Base-by-base conservation (phyloP, 2,797 vertebrate genomes). In the Thaleichthys pacificus region DNA sequence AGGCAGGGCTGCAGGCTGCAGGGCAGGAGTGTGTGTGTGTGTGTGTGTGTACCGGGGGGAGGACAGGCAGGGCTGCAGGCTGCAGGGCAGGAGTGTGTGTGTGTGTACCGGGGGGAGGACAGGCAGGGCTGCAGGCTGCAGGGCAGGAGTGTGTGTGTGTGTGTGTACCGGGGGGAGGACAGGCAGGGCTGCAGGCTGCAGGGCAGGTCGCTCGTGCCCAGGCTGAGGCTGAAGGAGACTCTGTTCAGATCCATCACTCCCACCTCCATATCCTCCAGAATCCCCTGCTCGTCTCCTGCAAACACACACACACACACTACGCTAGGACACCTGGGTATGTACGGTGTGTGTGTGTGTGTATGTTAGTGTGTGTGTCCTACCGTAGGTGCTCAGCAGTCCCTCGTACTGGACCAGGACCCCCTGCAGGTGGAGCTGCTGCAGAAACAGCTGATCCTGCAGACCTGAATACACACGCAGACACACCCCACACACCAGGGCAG, bases 241-340 rank as follows among this genome's bases (percentile, higher is more conserved):
- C 90, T 79, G 70, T 90, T 93, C 81, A 99, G 91, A 87, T 98
- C 97, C 14, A 94, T 91, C 88, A 99, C 94, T 0, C 94, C 95
- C 78, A 97, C 93, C 74, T 94, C 93, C 97, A 98, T 99, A 84
- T 99, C 97, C 91, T 98, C 96, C 47, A 99, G 90, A 96, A 98
- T 98, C 35, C 96, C 96, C 0, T 95, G 87, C 91, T 98, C 97
- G 51, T 98, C 96, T 86, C 96, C 97, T 98, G 73, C 65, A 71
- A 7, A 61, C 61, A 78, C 81, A 86, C 66, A 78, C 81, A 86
- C 66, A 70, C 17, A 74, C 64, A 70, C 35, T 32, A 32, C 24
- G 24, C 24, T 24, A 24, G 24, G 24, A 24, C 24, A 24, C 24
- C 24, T 32, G 30, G 3, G 30, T 32, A 5, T 32, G 30, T 32